These are phyloP conservation scores for Cryptophagus acutangulus DNA, from an alignment of 2,888 invertebrate genomes.

Conservation along the genomic window DNA sequence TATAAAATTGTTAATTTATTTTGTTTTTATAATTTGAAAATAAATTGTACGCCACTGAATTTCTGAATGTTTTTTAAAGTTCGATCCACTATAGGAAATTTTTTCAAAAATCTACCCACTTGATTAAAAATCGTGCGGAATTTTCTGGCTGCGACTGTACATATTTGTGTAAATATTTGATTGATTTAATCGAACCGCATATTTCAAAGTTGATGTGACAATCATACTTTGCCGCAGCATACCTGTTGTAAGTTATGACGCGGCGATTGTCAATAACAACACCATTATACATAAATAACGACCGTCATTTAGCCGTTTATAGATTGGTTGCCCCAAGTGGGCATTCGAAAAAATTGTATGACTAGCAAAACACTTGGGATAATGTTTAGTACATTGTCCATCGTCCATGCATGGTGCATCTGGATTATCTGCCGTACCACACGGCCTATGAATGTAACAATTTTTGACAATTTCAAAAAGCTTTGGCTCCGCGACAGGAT, in stretches of 20 bases:
- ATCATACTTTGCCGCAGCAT: slow-evolving; percentile 16
- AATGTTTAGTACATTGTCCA: not conserved
- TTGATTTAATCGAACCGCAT: slow-evolving; percentile 15
- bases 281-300: not conserved
- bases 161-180: slow-evolving; percentile 27
- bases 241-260: slow-evolving; percentile 18
- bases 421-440: slow-evolving; percentile 1
- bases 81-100: no score
- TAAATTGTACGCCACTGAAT: no score
- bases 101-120: no score
- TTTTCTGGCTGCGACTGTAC: no score
- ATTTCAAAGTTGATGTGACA: slow-evolving; percentile 26
- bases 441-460: slow-evolving; percentile 1
- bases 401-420: slow-evolving; percentile 7
- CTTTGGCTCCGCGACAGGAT: not conserved
- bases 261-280: slow-evolving; percentile 13
- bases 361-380: slow-evolving; percentile 1
- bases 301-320: slow-evolving; percentile 4
- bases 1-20: no score
- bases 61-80: no score
- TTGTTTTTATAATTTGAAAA: no score
- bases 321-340: not conserved
- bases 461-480: not conserved
- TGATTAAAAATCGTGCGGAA: no score
- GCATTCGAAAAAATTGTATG: not conserved